Base-by-base conservation (phyloP, 2,797 vertebrate genomes). In the Smutsia temminckii region DNA sequence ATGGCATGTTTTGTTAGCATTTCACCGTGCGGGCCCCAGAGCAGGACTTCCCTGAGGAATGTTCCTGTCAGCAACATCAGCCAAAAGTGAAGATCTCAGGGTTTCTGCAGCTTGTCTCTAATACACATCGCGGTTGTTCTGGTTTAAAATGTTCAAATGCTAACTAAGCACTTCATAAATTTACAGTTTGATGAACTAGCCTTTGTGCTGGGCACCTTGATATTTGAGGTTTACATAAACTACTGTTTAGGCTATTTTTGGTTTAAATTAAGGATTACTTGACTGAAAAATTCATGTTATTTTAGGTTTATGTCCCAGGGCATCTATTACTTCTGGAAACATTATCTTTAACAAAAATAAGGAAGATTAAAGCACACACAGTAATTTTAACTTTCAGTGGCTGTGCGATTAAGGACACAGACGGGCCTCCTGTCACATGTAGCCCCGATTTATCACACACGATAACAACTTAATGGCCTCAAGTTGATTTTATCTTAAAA, bases 231-330 rank as follows among this genome's bases (percentile, higher is more conserved):
- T 98, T 97, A 96, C 88, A 93, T 96, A 95, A 98, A 97, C 97
- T 91, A 49, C 95, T 91, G 94, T 96, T 96, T 88, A 81, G 77
- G 79, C 95, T 98, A 98, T 98, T 98, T 98, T 98, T 98, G 98
- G 94, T 81, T 98, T 98, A 95, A 96, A 96, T 95, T 88, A 95
- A 96, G 97, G 98, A 97, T 97, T 96, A 95, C 96, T 94, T 10
- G 68, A 93, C 95, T 66, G 91, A 96, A 96, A 96, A 93, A 78
- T 71, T 32, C 95, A 95, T 97, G 97, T 97, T 98, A 97, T 97
- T 98, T 98, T 97, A 97, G 97, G 94, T 97, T 97, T 96, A 94
- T 95, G 95, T 98, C 97, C 98, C 97, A 94, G 91, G 97, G 96
- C 80, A 98, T 95, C 90, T 97, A 94, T 98, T 98, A 98, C 98